These are phyloP conservation scores for Rhipidura dahli DNA, from an alignment of 2,113 vertebrate genomes.

Conservation along the genomic window DNA sequence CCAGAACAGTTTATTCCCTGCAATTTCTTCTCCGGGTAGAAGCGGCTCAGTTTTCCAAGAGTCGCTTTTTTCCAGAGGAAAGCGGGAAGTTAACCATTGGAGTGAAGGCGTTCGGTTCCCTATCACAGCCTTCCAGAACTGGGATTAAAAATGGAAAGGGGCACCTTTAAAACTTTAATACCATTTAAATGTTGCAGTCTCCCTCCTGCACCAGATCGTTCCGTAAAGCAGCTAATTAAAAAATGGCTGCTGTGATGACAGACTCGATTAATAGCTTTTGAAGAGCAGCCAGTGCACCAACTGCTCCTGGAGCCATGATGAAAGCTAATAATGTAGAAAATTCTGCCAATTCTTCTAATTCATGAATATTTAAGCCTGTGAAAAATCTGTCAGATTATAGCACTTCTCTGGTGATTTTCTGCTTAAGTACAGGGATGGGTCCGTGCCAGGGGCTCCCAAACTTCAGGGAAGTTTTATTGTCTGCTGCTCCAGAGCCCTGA, in stretches of 20 bases:
- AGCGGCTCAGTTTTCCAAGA: not conserved
- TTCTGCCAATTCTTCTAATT: slow-evolving; percentile 81
- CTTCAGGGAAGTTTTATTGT: slow-evolving; percentile 54
- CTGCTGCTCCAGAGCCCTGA: not conserved
- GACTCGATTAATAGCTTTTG: slow-evolving; percentile 78
- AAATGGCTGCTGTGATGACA: slow-evolving; percentile 79
- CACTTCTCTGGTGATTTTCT: slow-evolving; percentile 79
- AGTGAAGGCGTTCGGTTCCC: not conserved
- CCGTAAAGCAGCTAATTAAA: slow-evolving; percentile 72
- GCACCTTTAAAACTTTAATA: slow-evolving; percentile 50
- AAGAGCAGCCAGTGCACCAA: slow-evolving; percentile 77
- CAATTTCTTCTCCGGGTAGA: not conserved
- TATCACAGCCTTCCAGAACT: not conserved
- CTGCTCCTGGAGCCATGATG: slow-evolving; percentile 76
- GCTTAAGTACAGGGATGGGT: slow-evolving; percentile 74
- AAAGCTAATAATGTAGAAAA: slow-evolving; percentile 80
- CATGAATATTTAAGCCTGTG: slow-evolving; percentile 82
- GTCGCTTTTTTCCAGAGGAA: not conserved
- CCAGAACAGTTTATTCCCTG: not conserved
- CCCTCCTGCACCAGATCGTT: slow-evolving; percentile 47
- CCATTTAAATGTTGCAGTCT: slow-evolving; percentile 35
- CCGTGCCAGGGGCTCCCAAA: slow-evolving; percentile 71
- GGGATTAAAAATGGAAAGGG: slow-evolving; percentile 8
- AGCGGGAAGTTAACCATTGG: not conserved
- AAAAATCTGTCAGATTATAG: slow-evolving; percentile 82